phyloP scores from a whole-genome alignment of 1,140 invertebrate genomes.

The Adoxophyes honmai region DNA sequence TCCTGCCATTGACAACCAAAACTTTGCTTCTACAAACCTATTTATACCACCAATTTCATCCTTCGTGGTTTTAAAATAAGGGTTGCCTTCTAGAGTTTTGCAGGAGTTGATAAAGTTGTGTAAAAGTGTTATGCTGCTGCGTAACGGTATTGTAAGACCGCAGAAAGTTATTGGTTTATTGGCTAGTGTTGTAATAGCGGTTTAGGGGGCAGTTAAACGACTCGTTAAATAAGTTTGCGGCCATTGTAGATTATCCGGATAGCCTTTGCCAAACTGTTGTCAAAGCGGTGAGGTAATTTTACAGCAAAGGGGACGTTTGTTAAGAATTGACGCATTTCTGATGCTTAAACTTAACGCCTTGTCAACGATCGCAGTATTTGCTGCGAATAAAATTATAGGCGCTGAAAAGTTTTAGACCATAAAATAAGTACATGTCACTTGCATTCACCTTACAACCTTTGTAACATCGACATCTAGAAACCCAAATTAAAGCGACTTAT shows the following conservation, averaged over 20 bases:
- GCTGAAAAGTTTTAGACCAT: too few relatives aligned
- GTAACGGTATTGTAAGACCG: conserved; percentile 10
- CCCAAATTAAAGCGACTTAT: too few relatives aligned
- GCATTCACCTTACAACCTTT: too few relatives aligned
- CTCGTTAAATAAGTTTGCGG: conserved; percentile 10
- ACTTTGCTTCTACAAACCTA: neutral
- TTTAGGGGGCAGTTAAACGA: conserved; percentile 1
- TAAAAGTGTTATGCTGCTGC: conserved; percentile 10
- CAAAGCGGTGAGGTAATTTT: neutral
- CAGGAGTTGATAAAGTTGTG: neutral
- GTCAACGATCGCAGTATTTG: too few relatives aligned
- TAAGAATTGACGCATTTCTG: too few relatives aligned
- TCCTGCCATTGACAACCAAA: neutral
- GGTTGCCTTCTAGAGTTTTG: neutral
- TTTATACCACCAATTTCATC: neutral
- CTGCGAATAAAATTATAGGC: too few relatives aligned
- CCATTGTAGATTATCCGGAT: neutral
- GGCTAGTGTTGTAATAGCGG: conserved; percentile 4
- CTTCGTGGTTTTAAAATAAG: neutral
- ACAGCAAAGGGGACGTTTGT: too few relatives aligned
- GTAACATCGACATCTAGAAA: too few relatives aligned
- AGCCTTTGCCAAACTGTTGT: too few relatives aligned
- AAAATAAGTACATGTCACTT: too few relatives aligned
- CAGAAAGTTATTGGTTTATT: conserved; percentile 15
- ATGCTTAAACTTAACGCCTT: too few relatives aligned